Base-by-base conservation (phyloP, 2,797 vertebrate genomes). In the Buphagus erythrorhynchus region DNA sequence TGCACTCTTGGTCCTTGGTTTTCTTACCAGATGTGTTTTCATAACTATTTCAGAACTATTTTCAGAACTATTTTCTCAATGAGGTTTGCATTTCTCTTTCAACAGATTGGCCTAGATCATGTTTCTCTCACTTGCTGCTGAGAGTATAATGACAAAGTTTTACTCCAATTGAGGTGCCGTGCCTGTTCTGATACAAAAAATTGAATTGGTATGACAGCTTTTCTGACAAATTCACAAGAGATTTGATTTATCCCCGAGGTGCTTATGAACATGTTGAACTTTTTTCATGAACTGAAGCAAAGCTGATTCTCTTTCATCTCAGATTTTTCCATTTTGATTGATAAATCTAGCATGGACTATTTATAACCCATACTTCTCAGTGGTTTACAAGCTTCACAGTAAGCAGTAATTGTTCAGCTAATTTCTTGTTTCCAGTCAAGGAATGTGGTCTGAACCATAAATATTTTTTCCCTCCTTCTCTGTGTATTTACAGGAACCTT, bases 401-500 rank as follows among this genome's bases (percentile, higher is more conserved):
- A 24, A 90, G 29, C 10, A 66, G 18, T 35, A 71, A 31, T 43
- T 74, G 15, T 78, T 69, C 26, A 36, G 6, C 38, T 58, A 13
- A 49, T 54, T 65, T 58, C 40, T 68, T 76, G 13, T 65, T 92
- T 83, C 74, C 33, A 73, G 19, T 85, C 45, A 68, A 76, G 71
- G 31, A 88, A 61, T 18, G 6, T 40, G 12, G 33, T 62, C 14
- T 46, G 52, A 85, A 65, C 54, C 31, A 15, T 35, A 68, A 68
- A 31, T 74, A 16, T 29, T 51, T 61, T 69, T 58, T 18, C 35
- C 28, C 3, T 72, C 35, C 17, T 84, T 77, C 16, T 79, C 25
- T 2, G 1, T 78, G 2, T 58, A 21, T 73, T 95, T 94, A 45
- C 92, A 99, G 99, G 99, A 99, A 95, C 99, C 99, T 8, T 99